These are phyloP conservation scores for Eriocheir sinensis DNA, from an alignment of 1,140 invertebrate species.

Conservation along the genomic window DNA sequence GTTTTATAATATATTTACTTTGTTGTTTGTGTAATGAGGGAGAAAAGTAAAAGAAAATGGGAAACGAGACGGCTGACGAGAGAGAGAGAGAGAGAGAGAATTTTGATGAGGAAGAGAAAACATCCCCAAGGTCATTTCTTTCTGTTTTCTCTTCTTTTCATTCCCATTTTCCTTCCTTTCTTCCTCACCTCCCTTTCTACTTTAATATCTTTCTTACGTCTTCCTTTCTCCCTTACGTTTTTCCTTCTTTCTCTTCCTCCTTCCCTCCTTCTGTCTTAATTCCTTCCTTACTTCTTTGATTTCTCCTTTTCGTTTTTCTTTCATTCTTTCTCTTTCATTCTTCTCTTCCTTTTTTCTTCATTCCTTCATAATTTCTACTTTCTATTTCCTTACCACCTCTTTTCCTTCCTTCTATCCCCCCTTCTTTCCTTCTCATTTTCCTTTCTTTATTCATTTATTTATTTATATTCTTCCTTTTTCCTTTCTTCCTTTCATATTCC, in stretches of 20 bases:
- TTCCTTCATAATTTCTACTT: not conserved
- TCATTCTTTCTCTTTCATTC: constrained; percentile 12
- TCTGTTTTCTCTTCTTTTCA: too few species aligned
- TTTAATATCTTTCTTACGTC: not conserved
- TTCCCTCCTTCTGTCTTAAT: not conserved
- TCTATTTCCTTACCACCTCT: too few species aligned
- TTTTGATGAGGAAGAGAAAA: too few species aligned
- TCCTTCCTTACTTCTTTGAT: not conserved
- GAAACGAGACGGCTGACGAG: not conserved
- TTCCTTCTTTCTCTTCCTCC: too few species aligned
- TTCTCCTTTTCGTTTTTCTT: not conserved
- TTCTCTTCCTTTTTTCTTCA: too few species aligned
- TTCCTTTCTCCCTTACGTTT: not conserved
- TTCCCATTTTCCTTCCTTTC: too few species aligned
- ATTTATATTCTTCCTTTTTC: not conserved
- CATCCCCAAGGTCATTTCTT: too few species aligned
- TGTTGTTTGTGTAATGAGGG: too few species aligned
- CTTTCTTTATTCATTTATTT: not conserved
- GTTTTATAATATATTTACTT: not conserved
- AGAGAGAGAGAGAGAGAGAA: constrained; percentile 48
- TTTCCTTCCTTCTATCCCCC: not conserved
- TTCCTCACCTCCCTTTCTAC: not conserved
- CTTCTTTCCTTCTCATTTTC: not conserved
- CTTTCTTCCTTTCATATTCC: too few species aligned
- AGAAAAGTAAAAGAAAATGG: too few species aligned